Base-by-base conservation (phyloP, 2,113 vertebrate species). In the Indicator maculatus region DNA sequence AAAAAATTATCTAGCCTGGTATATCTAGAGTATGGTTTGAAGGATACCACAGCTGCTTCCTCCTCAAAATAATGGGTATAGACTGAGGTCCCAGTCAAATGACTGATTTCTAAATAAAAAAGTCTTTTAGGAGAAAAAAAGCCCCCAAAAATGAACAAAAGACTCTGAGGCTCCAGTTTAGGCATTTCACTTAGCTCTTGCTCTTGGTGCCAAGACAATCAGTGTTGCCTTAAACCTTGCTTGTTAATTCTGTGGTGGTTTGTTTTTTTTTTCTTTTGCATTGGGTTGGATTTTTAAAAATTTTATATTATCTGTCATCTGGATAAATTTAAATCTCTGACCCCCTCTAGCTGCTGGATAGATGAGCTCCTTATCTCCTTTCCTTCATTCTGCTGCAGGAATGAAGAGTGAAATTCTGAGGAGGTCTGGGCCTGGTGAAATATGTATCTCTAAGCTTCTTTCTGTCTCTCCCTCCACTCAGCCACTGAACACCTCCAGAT, bases 281-380 rank as follows among this genome's bases (percentile, higher is more conserved):
- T 26, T 52, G 47, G 21, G 4, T 52, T 24, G 11, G 23, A 12
- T 23, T 52, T 52, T 50, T 50, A 14, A 44, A 44, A 44, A 14
- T 16, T 16, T 16, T 23, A 2, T 12, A 21, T 74, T 8, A 44
- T 56, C 27, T 63, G n/a, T 44, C 59, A 50, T 52, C 31, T 61
- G 69, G 84, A 67, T 75, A 78, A 90, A 88, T 90, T 83, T 86
- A 76, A 94, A 86, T 59, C 86, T 92, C 82, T 93, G 87, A 59
- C 41, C 89, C 83, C 86, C 81, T 92, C 84, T 93, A 91, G 78
- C 91, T 96, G 93, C 76, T 89, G 50, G 41, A 87, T 21, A 33
- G 71, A 88, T 85, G 41, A 73, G 59, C 45, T 82, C 65, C 28
- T 73, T 28, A n/a, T 21, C 41, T 85, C 36, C 18, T 39, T 76